Conservation (phyloP, 2,888 invertebrate species). For the Pyralis farinalis region DNA sequence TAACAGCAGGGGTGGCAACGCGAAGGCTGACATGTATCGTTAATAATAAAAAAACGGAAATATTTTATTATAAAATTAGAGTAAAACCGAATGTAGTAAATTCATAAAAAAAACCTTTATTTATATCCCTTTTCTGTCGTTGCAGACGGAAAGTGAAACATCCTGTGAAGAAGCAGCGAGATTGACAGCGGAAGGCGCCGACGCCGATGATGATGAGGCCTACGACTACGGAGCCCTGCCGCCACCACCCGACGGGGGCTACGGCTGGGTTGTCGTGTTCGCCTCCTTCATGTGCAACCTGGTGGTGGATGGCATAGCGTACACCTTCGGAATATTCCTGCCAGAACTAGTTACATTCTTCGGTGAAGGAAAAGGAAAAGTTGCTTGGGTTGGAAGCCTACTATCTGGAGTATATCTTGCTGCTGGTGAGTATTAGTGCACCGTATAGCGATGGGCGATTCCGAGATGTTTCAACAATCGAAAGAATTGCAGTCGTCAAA, state of each 20-base stretch:
- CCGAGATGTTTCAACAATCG: no score
- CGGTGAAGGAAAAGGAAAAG: constrained; percentile 91
- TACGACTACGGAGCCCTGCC: constrained; percentile 89
- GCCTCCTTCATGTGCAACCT: constrained; percentile 99
- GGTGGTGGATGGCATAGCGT: constrained; percentile 99
- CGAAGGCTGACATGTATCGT: no score
- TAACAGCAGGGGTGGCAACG: no score
- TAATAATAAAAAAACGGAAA: no score
- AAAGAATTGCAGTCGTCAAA: no score
- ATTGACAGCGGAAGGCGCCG: constrained; percentile 84
- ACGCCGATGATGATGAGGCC: constrained; percentile 81
- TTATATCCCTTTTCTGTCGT: constrained; percentile 33
- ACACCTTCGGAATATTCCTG: constrained; percentile 97
- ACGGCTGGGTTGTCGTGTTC: constrained; percentile 96
- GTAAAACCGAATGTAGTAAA: no score
- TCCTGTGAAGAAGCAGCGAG: constrained; percentile 92
- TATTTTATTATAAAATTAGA: no score
- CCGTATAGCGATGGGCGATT: no score
- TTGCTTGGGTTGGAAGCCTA: constrained; percentile 96
- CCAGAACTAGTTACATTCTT: constrained; percentile 90
- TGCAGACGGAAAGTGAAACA: constrained; percentile 92
- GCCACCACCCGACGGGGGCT: constrained; percentile 94
- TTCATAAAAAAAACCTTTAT: no score
- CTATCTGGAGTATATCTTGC: constrained; percentile 97
- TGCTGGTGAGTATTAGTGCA: constrained; percentile 93